These are phyloP conservation scores for Neostethus bicornis DNA, from an alignment of 2,797 vertebrate genomes.

Conservation along the genomic window DNA sequence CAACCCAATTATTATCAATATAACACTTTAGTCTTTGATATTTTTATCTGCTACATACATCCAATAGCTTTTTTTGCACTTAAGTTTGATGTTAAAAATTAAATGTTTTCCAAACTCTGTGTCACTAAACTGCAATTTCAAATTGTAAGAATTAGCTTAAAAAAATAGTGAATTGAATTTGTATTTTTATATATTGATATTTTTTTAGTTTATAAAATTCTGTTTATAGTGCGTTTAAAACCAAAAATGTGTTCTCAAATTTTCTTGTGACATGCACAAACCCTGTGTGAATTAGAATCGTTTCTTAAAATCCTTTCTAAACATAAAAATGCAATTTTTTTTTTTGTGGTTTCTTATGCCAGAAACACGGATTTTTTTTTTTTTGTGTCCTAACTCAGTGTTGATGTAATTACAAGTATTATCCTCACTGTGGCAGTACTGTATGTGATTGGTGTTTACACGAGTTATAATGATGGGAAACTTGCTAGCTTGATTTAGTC, in stretches of 20 bases:
- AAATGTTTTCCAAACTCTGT: slow-evolving; percentile 16
- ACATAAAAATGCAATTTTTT: background rate
- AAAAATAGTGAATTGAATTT: background rate
- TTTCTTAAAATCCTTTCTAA: background rate
- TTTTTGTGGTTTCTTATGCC: background rate
- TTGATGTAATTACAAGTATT: slow-evolving; percentile 39
- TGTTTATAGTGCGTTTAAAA: no score
- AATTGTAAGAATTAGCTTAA: background rate
- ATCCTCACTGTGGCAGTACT: slow-evolving; percentile 58
- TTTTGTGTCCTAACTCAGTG: slow-evolving; percentile 10
- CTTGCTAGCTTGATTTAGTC: background rate
- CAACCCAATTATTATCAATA: background rate
- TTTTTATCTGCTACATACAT: background rate
- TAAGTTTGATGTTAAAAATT: slow-evolving; percentile 55
- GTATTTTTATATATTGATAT: background rate
- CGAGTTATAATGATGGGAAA: background rate
- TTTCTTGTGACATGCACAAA: no score
- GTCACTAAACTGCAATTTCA: background rate
- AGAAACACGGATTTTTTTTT: slow-evolving; percentile 15
- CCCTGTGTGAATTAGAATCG: background rate
- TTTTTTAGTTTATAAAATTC: background rate
- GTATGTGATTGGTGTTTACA: slow-evolving; percentile 24
- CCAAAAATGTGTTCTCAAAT: background rate
- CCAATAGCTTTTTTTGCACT: slow-evolving; percentile 33
- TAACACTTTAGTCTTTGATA: slow-evolving; percentile 14